Conservation (phyloP, 2,888 invertebrate species). For the Cephus runcator region DNA sequence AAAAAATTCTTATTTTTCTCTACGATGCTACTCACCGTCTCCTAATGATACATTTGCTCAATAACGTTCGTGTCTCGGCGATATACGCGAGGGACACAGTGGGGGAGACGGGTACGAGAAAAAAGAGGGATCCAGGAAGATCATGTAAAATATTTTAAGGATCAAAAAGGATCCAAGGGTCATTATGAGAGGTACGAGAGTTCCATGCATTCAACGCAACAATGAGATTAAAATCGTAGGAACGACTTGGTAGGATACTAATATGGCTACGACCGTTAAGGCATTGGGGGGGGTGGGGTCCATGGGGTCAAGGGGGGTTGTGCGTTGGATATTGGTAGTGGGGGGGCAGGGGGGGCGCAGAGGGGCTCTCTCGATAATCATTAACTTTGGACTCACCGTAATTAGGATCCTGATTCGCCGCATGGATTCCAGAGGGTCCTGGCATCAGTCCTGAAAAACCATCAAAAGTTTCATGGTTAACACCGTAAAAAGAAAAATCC, state of each 20-base stretch:
- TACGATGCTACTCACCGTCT: conserved; percentile 40
- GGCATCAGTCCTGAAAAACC: conserved; percentile 79
- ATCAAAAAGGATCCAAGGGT: neutral
- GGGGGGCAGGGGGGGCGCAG: conserved; percentile 17
- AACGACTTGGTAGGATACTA: conserved; percentile 58
- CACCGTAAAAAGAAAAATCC: neutral
- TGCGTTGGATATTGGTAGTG: conserved; percentile 56
- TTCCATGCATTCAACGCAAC: conserved; percentile 66
- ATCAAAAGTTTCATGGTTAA: neutral
- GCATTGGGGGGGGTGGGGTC: conserved; percentile 29
- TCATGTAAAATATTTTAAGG: neutral
- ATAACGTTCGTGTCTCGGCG: neutral
- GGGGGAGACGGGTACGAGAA: conserved; percentile 29
- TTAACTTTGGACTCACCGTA: conserved; percentile 77
- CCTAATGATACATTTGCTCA: neutral
- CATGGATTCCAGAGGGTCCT: conserved; percentile 86
- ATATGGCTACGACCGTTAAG: conserved; percentile 59
- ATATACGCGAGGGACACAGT: neutral
- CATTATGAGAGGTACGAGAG: conserved; percentile 64
- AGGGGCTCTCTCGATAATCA: conserved; percentile 9
- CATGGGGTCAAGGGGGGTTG: conserved; percentile 35
- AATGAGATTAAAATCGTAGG: conserved; percentile 63
- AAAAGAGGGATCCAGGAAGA: conserved; percentile 29
- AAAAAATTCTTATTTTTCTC: neutral
- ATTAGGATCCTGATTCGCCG: conserved; percentile 76